Conservation (phyloP, 2,797 vertebrate genomes). For the Halcyon leucocephala region DNA sequence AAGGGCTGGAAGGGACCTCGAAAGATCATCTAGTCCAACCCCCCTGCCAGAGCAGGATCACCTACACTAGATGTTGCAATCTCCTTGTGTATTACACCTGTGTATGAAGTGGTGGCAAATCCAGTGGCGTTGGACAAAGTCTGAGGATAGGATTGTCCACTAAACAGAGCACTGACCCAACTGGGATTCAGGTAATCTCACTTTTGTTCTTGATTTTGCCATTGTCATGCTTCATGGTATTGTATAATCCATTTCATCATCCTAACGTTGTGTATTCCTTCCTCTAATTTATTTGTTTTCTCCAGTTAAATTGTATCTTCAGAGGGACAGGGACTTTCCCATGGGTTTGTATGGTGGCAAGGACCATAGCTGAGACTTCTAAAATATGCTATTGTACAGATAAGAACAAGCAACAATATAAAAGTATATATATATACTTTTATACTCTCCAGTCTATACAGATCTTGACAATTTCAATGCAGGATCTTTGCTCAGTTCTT, state of each 20-base stretch:
- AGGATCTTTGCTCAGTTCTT: not conserved
- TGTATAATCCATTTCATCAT: not conserved
- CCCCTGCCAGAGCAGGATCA: no score
- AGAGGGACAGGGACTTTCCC: not conserved
- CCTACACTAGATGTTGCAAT: not conserved
- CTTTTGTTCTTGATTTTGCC: not conserved
- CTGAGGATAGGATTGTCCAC: not conserved
- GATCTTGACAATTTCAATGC: not conserved
- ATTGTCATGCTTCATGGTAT: not conserved
- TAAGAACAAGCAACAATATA: not conserved
- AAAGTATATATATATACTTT: not conserved
- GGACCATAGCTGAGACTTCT: not conserved
- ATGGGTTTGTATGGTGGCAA: not conserved
- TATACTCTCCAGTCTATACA: not conserved
- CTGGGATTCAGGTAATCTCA: not conserved
- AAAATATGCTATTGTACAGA: not conserved
- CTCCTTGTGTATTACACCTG: not conserved
- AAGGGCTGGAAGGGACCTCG: no score
- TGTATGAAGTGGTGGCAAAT: not conserved
- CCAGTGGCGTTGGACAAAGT: not conserved
- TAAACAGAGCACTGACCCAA: not conserved
- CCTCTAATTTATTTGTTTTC: not conserved
- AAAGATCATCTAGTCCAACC: no score
- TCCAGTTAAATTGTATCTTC: not conserved
- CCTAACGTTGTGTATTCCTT: not conserved